phyloP scores from a whole-genome alignment of 1,140 invertebrate species.

The Brachionus angularis region DNA sequence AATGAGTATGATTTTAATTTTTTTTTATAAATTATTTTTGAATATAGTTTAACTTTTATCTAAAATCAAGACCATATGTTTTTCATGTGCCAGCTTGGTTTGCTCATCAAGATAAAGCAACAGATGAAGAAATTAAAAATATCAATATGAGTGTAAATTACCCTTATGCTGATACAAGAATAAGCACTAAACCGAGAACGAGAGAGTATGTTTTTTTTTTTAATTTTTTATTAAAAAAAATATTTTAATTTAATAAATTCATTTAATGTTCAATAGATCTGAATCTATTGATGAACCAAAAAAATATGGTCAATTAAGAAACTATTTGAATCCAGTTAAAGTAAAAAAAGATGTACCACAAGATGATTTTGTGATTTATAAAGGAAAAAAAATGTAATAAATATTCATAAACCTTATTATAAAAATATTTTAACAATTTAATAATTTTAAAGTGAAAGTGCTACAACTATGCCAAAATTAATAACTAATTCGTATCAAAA shows the following conservation, averaged over 20 bases:
- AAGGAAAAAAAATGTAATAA: background rate
- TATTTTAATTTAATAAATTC: background rate
- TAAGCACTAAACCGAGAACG: no score
- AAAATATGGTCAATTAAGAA: constrained; percentile 42
- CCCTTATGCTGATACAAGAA: no score
- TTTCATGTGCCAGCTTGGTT: constrained; percentile 42
- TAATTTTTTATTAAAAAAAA: background rate
- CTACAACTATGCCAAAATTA: constrained; percentile 13
- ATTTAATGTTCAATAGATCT: background rate
- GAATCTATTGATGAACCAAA: constrained; percentile 27
- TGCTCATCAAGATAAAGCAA: constrained; percentile 31
- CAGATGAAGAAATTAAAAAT: constrained; percentile 3
- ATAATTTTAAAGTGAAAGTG: constrained; percentile 3
- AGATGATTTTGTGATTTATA: background rate
- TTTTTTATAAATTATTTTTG: background rate
- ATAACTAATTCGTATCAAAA: constrained; percentile 8
- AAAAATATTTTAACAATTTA: background rate
- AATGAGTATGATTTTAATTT: background rate
- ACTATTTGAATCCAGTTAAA: constrained; percentile 40
- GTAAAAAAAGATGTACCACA: background rate
- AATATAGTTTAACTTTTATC: no score
- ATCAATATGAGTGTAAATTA: no score
- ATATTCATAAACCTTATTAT: background rate
- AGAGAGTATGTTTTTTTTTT: no score
- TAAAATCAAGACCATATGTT: constrained; percentile 20